Evolutionary conservation across 2,888 invertebrate species (phyloP).

Genomic region (Drosophila algonquin): DNA sequence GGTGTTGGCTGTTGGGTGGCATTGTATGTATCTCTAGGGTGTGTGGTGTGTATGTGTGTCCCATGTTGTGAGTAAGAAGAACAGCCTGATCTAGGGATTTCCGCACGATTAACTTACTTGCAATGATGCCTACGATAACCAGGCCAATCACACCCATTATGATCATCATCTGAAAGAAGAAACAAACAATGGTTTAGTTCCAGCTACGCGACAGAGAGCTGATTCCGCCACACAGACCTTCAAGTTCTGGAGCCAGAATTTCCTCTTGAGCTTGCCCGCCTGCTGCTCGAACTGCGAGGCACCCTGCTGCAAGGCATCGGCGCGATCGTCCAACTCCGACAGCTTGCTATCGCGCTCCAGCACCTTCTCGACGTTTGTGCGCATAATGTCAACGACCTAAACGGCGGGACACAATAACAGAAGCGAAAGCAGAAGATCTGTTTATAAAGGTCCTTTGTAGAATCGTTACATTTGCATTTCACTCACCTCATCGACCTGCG

Average conservation of each 20-base stretch:
- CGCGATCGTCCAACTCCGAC: conserved; percentile 96
- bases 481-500: conserved; percentile 91
- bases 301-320: conserved; percentile 96
- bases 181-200: neutral
- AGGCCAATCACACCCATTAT: conserved; percentile 94
- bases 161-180: conserved; percentile 90
- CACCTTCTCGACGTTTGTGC: conserved; percentile 97
- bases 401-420: neutral
- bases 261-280: conserved; percentile 97
- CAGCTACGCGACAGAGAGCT: no score
- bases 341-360: conserved; percentile 97
- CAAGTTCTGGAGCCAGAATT: conserved; percentile 98
- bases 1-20: conserved; percentile 16
- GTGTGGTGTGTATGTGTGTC: conserved; percentile 24
- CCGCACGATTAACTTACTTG: conserved; percentile 88
- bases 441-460: neutral
- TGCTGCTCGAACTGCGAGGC: conserved; percentile 98
- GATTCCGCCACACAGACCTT: conserved; percentile 78
- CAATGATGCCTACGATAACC: conserved; percentile 92
- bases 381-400: conserved; percentile 96
- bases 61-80: conserved; percentile 29
- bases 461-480: neutral
- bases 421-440: neutral
- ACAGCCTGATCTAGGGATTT: conserved; percentile 24
- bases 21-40: conserved; percentile 15